Conservation (phyloP, 1,140 invertebrate species). For the Lysiphlebus fabarum region DNA sequence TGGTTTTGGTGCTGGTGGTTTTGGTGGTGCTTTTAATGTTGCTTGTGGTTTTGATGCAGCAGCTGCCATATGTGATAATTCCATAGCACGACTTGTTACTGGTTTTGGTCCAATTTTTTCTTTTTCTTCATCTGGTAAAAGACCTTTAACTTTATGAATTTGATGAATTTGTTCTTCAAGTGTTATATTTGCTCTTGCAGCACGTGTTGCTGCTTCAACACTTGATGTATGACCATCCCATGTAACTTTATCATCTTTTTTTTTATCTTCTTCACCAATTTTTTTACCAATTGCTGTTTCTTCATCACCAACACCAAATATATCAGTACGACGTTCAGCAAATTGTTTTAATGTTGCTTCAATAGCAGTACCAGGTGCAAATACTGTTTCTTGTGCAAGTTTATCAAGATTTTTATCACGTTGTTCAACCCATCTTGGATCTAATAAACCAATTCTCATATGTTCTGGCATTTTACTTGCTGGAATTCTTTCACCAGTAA, state of each 20-base stretch:
- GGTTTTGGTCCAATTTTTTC: slow-evolving; percentile 86
- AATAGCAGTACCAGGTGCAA: slow-evolving; percentile 85
- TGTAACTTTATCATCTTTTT: slow-evolving; percentile 85
- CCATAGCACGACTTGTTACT: slow-evolving; percentile 51
- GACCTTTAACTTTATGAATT: slow-evolving; percentile 92
- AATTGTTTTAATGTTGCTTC: slow-evolving; percentile 93
- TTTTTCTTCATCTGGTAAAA: slow-evolving; percentile 90
- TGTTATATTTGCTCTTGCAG: slow-evolving; percentile 91
- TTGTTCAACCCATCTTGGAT: slow-evolving; percentile 98
- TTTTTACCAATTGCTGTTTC: slow-evolving; percentile 99
- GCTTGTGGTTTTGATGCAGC: slow-evolving; percentile 54
- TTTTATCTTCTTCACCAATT: slow-evolving; percentile 91
- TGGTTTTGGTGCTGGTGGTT: slow-evolving; percentile 49
- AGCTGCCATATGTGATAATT: slow-evolving; percentile 49
- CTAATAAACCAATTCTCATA: slow-evolving; percentile 93
- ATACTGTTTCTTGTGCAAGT: slow-evolving; percentile 81
- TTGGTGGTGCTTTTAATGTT: slow-evolving; percentile 51
- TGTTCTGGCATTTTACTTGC: slow-evolving; percentile 97
- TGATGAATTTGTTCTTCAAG: slow-evolving; percentile 96
- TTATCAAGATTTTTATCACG: slow-evolving; percentile 86
- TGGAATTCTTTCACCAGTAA: slow-evolving; percentile 96
- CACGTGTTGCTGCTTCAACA: slow-evolving; percentile 85
- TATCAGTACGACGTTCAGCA: slow-evolving; percentile 98
- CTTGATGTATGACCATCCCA: slow-evolving; percentile 98
- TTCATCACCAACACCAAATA: slow-evolving; percentile 97